phyloP scores from a whole-genome alignment of 2,888 invertebrate species.

The Pandemis corylana region DNA sequence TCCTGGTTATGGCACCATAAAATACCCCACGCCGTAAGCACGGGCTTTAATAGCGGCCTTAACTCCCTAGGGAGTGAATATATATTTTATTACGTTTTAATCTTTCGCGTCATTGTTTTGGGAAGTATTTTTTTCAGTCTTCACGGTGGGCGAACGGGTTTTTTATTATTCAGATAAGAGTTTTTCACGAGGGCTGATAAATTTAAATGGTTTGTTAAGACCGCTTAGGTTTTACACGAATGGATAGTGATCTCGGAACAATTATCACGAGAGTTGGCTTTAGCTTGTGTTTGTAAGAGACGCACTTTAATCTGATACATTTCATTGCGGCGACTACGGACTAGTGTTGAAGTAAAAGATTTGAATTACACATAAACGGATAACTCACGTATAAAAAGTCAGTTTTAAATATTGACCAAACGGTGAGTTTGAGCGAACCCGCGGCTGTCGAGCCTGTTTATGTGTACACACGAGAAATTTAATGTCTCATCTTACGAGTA shows the following conservation, averaged over 20 bases:
- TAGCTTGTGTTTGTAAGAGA: too few relatives aligned
- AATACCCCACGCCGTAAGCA: conserved; percentile 50
- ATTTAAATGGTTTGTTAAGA: conserved; percentile 16
- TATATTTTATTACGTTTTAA: conserved; percentile 50
- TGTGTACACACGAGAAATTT: too few relatives aligned
- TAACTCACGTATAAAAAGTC: too few relatives aligned
- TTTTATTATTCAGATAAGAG: conserved; percentile 40
- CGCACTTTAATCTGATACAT: too few relatives aligned
- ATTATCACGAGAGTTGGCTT: too few relatives aligned
- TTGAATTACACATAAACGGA: too few relatives aligned
- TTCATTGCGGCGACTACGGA: too few relatives aligned
- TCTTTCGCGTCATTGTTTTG: conserved; percentile 44
- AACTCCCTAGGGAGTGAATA: conserved; percentile 21
- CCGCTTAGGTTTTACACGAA: conserved; percentile 6
- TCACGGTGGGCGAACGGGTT: conserved; percentile 12
- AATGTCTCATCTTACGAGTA: too few relatives aligned
- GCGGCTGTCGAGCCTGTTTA: too few relatives aligned
- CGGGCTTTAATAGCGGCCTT: conserved; percentile 49
- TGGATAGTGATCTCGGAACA: neutral
- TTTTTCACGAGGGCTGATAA: conserved; percentile 27
- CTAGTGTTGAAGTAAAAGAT: too few relatives aligned
- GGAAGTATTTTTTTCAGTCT: conserved; percentile 35
- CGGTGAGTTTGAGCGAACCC: too few relatives aligned
- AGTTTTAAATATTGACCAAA: too few relatives aligned
- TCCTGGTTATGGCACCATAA: conserved; percentile 56